A percentile compares a stretch with the other conserved stretches of the same genome.
Evolutionary conservation across 1,140 invertebrate genomes (phyloP).

Genomic region (Drosophila teissieri): DNA sequence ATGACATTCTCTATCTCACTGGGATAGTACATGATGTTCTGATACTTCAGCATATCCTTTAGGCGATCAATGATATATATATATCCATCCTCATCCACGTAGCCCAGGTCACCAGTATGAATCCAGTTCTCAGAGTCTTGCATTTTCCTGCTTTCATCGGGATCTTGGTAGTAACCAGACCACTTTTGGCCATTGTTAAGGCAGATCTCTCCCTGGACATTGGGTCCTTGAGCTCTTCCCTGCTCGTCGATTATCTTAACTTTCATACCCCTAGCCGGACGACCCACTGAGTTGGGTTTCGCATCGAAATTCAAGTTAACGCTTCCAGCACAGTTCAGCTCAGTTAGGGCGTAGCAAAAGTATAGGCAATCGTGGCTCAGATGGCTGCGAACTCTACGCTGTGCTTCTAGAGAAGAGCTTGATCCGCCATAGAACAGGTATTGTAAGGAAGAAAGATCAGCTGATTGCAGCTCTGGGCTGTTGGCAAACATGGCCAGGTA

Average conservation of each 20-base stretch:
- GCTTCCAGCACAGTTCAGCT: slow-evolving; percentile 6
- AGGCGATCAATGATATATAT: slow-evolving; percentile 89
- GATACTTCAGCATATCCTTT: slow-evolving; percentile 91
- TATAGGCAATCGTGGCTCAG: slow-evolving; percentile 15
- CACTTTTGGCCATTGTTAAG: slow-evolving; percentile 65
- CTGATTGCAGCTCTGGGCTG: neutral
- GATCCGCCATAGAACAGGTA: slow-evolving; percentile 21
- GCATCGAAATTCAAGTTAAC: slow-evolving; percentile 24
- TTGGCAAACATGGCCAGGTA: slow-evolving; percentile 1
- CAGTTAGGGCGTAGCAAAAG: slow-evolving; percentile 32
- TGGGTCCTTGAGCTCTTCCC: slow-evolving; percentile 39
- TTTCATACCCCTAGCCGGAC: slow-evolving; percentile 8
- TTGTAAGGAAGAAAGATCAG: slow-evolving; percentile 24
- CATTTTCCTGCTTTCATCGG: slow-evolving; percentile 85
- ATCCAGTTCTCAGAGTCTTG: slow-evolving; percentile 88
- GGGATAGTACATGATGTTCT: slow-evolving; percentile 59
- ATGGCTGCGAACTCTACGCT: slow-evolving; percentile 14
- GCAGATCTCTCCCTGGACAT: slow-evolving; percentile 78
- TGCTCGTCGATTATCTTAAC: slow-evolving; percentile 29
- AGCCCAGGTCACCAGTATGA: slow-evolving; percentile 89
- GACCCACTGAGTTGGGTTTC: slow-evolving; percentile 33
- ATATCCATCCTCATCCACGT: slow-evolving; percentile 87
- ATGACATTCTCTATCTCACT: slow-evolving; percentile 51
- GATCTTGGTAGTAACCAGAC: slow-evolving; percentile 84
- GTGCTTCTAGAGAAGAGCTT: slow-evolving; percentile 4